Base-by-base conservation (phyloP, 92 coral and sea anemone species). In the Parazoanthus atlanticus region DNA sequence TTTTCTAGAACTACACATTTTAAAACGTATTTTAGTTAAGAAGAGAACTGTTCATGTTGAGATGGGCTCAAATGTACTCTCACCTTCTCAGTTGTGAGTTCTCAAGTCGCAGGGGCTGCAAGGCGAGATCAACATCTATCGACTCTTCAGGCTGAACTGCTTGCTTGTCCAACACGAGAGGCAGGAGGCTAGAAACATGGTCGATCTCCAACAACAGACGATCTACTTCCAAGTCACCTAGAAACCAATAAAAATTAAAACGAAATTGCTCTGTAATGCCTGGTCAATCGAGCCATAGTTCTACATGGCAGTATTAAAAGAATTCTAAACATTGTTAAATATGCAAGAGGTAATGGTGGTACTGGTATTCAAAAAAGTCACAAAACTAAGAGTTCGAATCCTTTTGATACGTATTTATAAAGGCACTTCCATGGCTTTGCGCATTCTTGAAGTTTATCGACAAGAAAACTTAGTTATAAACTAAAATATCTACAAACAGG, bases 141-240 rank as follows among this genome's bases (percentile, higher is more conserved):
- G 78, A 71, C 32, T 74, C 90, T 21, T 82, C 75, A 25, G 83
- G 79, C 17, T 89, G 82, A 36, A 80, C 49, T 29, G 56, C 25
- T 40, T 89, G 89, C n/a, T 92, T 80, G 58, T 93, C 90, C 80
- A 83, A 36, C 32, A 94, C 65, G 80, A 89, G 91, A 0, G 98
- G 95, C 85, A 96, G 90, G 17, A 96, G 89, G 64, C 92, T 91
- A 41, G 88, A 86, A 47, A 93, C 94, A 38, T 93, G 93, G 46
- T 96, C 98, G 77, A 96, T 95, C 86, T 96, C 99, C 85, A 84
- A 92, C 36, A 96, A 70, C n/a, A 96, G 91, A 81, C 99, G 98
- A 70, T 92, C 92, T 5, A 96, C 97, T 75, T 96, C 99, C 28
- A 94, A 85, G 86, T 96, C 99, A 87, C 85, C 98, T 95, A 80